phyloP scores from a whole-genome alignment of 2,797 vertebrate genomes.

The Coregonus sp. region DNA sequence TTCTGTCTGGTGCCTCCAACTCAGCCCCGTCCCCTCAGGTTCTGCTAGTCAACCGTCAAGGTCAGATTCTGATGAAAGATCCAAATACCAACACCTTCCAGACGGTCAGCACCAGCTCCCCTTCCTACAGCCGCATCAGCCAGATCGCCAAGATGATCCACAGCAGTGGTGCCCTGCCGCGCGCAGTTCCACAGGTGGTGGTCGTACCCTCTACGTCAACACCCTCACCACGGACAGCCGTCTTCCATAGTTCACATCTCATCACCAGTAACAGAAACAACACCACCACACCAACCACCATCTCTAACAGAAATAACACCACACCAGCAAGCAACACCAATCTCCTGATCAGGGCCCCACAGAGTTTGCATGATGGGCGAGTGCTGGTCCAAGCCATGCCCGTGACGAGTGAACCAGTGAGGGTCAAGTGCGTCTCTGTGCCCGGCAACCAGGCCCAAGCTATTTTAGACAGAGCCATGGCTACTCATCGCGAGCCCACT shows the following conservation, averaged over 20 bases:
- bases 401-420: slow-evolving; percentile 17
- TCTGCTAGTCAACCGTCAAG: slow-evolving; percentile 83
- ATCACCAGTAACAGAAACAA: not conserved
- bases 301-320: slow-evolving; percentile 1
- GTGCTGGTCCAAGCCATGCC: slow-evolving; percentile 58
- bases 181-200: slow-evolving; percentile 55
- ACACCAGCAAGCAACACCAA: slow-evolving; percentile 14
- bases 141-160: slow-evolving; percentile 78
- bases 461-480: slow-evolving; percentile 71
- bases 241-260: not conserved
- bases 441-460: slow-evolving; percentile 53
- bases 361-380: slow-evolving; percentile 39
- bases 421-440: slow-evolving; percentile 16
- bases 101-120: slow-evolving; percentile 61
- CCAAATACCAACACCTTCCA: slow-evolving; percentile 74
- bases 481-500: slow-evolving; percentile 47
- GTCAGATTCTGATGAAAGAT: slow-evolving; percentile 87
- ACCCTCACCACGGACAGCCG: not conserved
- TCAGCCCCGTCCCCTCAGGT: slow-evolving; percentile 68
- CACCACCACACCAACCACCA: slow-evolving; percentile 20
- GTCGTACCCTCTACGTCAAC: not conserved
- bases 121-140: slow-evolving; percentile 72
- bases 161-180: slow-evolving; percentile 56
- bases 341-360: not conserved
- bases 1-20: slow-evolving; percentile 22